phyloP scores from a whole-genome alignment of 1,140 invertebrate genomes.

The Arctopsyche grandis region DNA sequence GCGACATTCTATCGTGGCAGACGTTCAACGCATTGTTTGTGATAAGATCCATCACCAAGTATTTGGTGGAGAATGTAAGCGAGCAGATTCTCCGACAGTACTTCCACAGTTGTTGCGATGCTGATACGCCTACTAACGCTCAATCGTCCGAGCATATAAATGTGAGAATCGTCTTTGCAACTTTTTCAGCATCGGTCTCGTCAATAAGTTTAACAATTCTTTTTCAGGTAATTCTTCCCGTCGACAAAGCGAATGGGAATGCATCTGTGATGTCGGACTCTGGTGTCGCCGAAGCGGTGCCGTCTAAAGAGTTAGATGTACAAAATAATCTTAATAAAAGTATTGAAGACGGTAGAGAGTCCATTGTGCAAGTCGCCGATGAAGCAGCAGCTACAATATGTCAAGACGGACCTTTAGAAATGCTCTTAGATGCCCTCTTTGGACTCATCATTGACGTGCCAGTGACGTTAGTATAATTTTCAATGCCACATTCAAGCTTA shows the following conservation, averaged over 20 bases:
- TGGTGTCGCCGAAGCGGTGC: background rate
- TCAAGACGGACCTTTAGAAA: conserved; percentile 66
- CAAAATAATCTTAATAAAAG: conserved; percentile 12
- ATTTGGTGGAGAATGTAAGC: conserved; percentile 82
- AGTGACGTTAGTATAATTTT: conserved; percentile 67
- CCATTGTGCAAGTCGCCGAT: background rate
- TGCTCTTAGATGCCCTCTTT: conserved; percentile 75
- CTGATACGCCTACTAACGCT: conserved; percentile 24
- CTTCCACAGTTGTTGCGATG: conserved; percentile 59
- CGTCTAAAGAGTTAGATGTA: background rate
- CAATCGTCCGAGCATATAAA: conserved; percentile 10
- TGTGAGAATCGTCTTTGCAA: conserved; percentile 13
- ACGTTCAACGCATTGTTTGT: conserved; percentile 94
- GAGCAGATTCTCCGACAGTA: conserved; percentile 81
- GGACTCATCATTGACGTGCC: conserved; percentile 83
- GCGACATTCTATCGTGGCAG: conserved; percentile 93
- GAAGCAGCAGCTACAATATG: background rate
- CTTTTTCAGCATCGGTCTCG: background rate
- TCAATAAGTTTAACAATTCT: background rate
- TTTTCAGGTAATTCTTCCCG: conserved; percentile 7
- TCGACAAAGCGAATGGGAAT: conserved; percentile 40
- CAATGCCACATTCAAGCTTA: background rate
- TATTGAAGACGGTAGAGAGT: background rate
- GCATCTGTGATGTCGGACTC: background rate
- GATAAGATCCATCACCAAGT: conserved; percentile 88